phyloP scores from a whole-genome alignment of 1,140 invertebrate species.

The Cydia fagiglandana region DNA sequence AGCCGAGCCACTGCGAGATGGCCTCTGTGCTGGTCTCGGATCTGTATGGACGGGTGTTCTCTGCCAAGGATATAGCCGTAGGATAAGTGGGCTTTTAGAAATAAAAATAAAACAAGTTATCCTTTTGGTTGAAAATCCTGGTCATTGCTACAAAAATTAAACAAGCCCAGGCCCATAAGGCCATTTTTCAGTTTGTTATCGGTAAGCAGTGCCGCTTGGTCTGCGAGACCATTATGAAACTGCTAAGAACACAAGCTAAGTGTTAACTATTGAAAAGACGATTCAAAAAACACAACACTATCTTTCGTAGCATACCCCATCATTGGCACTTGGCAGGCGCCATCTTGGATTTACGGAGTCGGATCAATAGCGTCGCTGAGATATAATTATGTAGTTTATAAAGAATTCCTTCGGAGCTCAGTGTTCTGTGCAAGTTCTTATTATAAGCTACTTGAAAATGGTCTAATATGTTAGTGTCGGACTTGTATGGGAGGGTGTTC shows the following conservation, averaged over 20 bases:
- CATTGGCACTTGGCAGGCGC: no score
- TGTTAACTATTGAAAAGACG: no score
- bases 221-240: slow-evolving; percentile 42
- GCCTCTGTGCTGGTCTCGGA: slow-evolving; percentile 94
- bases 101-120: no score
- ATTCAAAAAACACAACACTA: no score
- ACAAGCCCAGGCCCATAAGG: not conserved
- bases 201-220: no score
- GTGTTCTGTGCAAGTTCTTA: no score
- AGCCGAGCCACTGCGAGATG: slow-evolving; percentile 94
- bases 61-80: slow-evolving; percentile 87
- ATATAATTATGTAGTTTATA: no score
- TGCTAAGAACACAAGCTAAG: slow-evolving; percentile 91
- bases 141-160: not conserved
- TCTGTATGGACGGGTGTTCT: slow-evolving; percentile 88
- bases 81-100: not conserved
- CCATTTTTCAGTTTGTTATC: not conserved
- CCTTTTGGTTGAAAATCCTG: not conserved
- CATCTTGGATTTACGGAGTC: no score
- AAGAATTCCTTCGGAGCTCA: no score
- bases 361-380: no score
- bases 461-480: slow-evolving; percentile 94
- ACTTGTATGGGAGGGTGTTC: slow-evolving; percentile 89
- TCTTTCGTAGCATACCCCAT: no score
- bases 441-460: slow-evolving; percentile 92